Conservation (phyloP, 2,113 vertebrate genomes). For the Archilochus colubris region DNA sequence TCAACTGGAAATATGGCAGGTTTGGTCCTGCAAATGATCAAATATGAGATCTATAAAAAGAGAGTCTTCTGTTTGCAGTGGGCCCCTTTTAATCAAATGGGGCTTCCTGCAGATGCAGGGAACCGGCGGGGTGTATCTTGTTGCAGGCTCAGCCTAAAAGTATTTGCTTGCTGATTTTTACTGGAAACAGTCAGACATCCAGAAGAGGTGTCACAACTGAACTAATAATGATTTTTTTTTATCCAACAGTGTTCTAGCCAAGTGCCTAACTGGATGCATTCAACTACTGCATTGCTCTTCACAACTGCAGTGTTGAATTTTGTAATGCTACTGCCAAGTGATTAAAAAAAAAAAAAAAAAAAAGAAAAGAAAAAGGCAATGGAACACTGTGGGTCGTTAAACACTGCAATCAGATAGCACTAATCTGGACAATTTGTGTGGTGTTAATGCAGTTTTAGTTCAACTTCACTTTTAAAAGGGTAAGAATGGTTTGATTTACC, state of each 20-base stretch:
- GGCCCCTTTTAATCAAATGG: background rate
- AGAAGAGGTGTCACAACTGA: background rate
- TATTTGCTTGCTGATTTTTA: background rate
- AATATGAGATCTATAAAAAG: background rate
- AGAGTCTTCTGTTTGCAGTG: background rate
- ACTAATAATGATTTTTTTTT: background rate
- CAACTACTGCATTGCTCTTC: background rate
- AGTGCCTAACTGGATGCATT: background rate
- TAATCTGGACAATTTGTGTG: background rate
- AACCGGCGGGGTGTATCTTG: background rate
- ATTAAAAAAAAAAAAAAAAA: background rate
- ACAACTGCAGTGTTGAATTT: background rate
- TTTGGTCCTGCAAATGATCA: background rate
- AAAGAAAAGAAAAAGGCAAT: background rate
- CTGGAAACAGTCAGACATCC: background rate
- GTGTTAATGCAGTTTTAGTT: conserved; percentile 1
- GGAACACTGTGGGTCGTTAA: background rate
- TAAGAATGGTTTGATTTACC: conserved; percentile 27
- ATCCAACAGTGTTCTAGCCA: background rate
- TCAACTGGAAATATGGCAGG: background rate
- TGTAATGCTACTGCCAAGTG: background rate
- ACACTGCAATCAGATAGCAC: background rate
- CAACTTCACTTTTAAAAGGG: background rate
- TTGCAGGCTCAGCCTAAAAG: background rate
- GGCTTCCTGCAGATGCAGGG: background rate